Evolutionary conservation across 64 coral and sea anemone species (phyloP), one percentile per base, ranked within the genome.

Genomic region (Montipora cactus): DNA sequence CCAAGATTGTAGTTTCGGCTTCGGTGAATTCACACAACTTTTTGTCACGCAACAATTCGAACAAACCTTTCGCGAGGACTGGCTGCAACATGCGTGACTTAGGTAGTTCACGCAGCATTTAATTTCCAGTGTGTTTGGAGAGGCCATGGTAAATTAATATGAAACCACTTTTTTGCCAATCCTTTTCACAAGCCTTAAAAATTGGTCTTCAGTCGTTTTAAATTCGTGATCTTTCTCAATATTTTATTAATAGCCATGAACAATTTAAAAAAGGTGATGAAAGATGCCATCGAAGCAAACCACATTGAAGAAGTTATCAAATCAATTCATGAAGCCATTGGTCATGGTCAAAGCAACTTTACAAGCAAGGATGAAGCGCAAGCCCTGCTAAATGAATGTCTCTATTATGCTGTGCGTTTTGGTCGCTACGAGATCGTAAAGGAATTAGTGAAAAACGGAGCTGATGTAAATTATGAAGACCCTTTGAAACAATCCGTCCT

Each of bases 401-500:
- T 84, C 20, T 84, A 84, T 47, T 8, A 84, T 47, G 57, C 81
- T 45, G 58, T 57, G 3, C 57, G 15, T 13, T 84, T 84, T 25
- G 59, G 81, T 67, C 55, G 81, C 81, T 67, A 25, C 57, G 81
- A 84, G 58, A 67, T 84, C 64, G 58, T 84, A 28, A 84, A 84
- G 64, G 44, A 64, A 8, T 44, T 84, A 18, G 59, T 84, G 20
- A 84, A 37, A 3, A 45, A 44, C 25, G 81, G 81, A 84, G 81
- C 81, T 67, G 81, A 84, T 84, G 81, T 68, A 8, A 84, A 84
- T 84, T 84, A 84, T 84, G 59, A 84, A 62, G 53, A 84, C 12
- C 81, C 52, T 23, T 84, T 84, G 59, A 84, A 84, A 84, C 81
- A 84, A 20, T 84, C 81, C 18, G 81, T 84, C 13, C 57, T 84